Evolutionary conservation across 2,797 vertebrate species (phyloP), one percentile per base, ranked within the genome.

Genomic region (Lepidocolaptes lacrymiger): DNA sequence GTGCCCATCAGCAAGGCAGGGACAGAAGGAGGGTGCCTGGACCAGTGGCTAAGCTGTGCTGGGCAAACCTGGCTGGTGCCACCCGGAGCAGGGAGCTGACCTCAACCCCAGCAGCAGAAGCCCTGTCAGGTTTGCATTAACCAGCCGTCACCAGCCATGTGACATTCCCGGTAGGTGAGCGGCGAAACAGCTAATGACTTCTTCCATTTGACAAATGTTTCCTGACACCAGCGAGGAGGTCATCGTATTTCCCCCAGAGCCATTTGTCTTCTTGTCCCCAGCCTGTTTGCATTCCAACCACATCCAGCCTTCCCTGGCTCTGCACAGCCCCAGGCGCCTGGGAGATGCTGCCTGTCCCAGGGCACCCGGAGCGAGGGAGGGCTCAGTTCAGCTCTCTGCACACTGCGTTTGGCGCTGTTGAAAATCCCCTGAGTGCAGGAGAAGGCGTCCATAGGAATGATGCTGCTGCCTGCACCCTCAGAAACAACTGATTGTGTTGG

Each of bases 191-290:
- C 81, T 89, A 81, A 89, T 72, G 78, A 39, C 75, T 89, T 85
- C 61, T 92, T 90, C 91, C 91, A 37, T 48, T 55, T 94, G 81
- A 91, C 87, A 89, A 91, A 77, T 87, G 81, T 87, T 85, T 92
- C 86, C 80, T 93, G 91, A 85, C 82, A 72, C 78, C 48, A 44
- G 55, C 0, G 7, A 39, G 61, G 75, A 96, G 81, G 96, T 89
- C 87, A 52, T 37, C 1, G 4, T 74, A 44, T 68, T 89, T 91
- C 17, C 76, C 52, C 41, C 1, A 3, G 63, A 91, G 59, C 63
- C 41, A 73, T 87, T 92, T 82, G 44, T 93, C 87, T 92, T 93
- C 58, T 61, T 17, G 4, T 88, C 37, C 61, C 36, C 1, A 4
- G 22, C 7, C 2, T 22, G 21, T 92, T 93, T 80, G 64, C 26